Percentiles rank a stretch among this genome's conserved stretches.
Evolutionary conservation across 2,113 vertebrate genomes (phyloP).

Genomic region (Hippocampus mohnikei): DNA sequence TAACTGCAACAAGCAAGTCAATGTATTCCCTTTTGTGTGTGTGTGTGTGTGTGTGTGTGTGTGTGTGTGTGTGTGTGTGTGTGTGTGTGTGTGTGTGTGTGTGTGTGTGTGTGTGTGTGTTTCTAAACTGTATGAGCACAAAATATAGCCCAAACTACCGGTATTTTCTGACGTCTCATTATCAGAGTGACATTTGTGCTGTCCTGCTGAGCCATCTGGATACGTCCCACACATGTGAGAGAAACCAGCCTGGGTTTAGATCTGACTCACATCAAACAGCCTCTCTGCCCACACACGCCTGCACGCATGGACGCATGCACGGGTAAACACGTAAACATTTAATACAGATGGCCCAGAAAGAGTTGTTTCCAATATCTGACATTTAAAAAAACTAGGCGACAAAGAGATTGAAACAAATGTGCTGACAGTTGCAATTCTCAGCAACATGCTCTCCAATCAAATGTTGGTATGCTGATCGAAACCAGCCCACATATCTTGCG

Average conservation of each 20-base stretch:
- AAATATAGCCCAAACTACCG: slow-evolving; percentile 51
- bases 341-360: slow-evolving; percentile 61
- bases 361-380: slow-evolving; percentile 73
- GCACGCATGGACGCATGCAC: slow-evolving; percentile 43
- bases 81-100: no score
- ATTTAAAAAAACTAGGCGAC: slow-evolving; percentile 67
- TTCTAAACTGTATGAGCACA: background rate
- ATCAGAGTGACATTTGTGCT: slow-evolving; percentile 79
- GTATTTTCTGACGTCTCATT: slow-evolving; percentile 64
- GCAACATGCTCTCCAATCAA: slow-evolving; percentile 35
- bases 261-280: slow-evolving; percentile 79
- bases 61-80: background rate
- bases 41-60: no score
- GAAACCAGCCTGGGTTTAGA: slow-evolving; percentile 73
- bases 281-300: slow-evolving; percentile 71
- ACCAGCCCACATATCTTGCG: slow-evolving; percentile 8
- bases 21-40: no score
- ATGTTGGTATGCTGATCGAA: slow-evolving; percentile 15
- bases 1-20: no score
- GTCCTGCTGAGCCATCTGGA: slow-evolving; percentile 78
- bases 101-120: background rate
- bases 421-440: slow-evolving; percentile 21
- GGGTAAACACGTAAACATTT: slow-evolving; percentile 49
- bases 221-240: slow-evolving; percentile 79
- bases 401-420: slow-evolving; percentile 32